Base-by-base conservation (phyloP, 2,797 vertebrate genomes). In the Enoplosus armatus region DNA sequence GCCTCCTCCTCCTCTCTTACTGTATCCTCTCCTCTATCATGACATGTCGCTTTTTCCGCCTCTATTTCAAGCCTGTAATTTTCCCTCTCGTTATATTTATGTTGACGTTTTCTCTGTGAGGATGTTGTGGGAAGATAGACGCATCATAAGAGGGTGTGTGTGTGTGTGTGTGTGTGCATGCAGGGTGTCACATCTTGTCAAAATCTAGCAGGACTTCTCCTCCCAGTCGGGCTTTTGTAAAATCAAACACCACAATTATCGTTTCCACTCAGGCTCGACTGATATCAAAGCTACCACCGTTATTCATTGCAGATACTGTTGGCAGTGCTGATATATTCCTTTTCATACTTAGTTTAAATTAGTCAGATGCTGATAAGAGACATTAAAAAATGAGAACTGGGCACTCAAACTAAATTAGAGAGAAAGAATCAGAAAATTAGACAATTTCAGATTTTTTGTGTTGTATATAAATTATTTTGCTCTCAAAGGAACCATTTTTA, bases 141-240 rank as follows among this genome's bases (percentile, higher is more conserved):
- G 43, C 75, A 45, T 62, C 65, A 33, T 11, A 47, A 37, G 64
- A 24, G n/a, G 45, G 29, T 20, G 22, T 62, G 24, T 62, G 60
- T 45, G 50, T 39, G 50, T 54, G 58, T 29, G n/a, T 66, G 31
- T 43, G 53, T 35, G 53, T 74, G 12, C 33, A 33, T 33, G 37
- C 15, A 43, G 31, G 18, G 31, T 64, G 83, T 79, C 73, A 75
- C 47, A 65, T 78, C 83, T 29, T 33, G 12, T 84, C 73, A 79
- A 54, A 84, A 41, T 63, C 72, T n/a, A 35, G 66, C 54, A 51
- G 66, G 66, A 0, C 3, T 24, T 45, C 63, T 55, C 74, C 43
- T 79, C 72, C 78, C 60, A 27, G 79, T 74, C 9, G 7, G 2
- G 24, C 69, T 45, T 45, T 51, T 26, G 47, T 66, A 64, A 72